Percentiles rank a stretch among this genome's conserved stretches.
Conservation (phyloP, 2,888 invertebrate genomes). For the Epinotia nisella region DNA sequence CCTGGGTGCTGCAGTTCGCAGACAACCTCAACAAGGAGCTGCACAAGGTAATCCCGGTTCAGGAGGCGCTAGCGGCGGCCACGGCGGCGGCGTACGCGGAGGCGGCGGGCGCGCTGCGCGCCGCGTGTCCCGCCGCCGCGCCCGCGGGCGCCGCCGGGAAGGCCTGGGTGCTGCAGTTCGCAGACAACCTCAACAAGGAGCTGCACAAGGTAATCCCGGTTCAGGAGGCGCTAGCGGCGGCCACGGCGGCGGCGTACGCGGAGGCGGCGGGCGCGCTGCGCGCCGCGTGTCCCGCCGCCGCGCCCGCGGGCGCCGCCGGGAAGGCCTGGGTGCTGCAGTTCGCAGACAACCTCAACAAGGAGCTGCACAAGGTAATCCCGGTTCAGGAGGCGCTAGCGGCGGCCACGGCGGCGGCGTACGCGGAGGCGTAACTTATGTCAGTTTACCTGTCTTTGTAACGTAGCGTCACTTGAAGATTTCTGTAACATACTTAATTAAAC, state of each 20-base stretch:
- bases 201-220: conserved; percentile 50
- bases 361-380: conserved; percentile 52
- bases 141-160: conserved; percentile 56
- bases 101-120: conserved; percentile 70
- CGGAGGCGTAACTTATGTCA: too few species aligned
- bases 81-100: conserved; percentile 87
- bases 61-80: conserved; percentile 79
- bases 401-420: conserved; percentile 87
- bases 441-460: too few species aligned
- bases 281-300: conserved; percentile 62
- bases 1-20: too few species aligned
- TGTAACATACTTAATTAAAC: too few species aligned
- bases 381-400: conserved; percentile 72
- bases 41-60: conserved; percentile 47
- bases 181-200: conserved; percentile 64
- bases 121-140: conserved; percentile 63
- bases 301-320: conserved; percentile 57
- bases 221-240: conserved; percentile 75
- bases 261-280: conserved; percentile 77
- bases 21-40: conserved; percentile 49
- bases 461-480: too few species aligned
- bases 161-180: conserved; percentile 70
- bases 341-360: conserved; percentile 66
- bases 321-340: conserved; percentile 68
- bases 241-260: conserved; percentile 87